Evolutionary conservation across 2,113 vertebrate species (phyloP).

Genomic region (Myxocyprinus asiaticus): DNA sequence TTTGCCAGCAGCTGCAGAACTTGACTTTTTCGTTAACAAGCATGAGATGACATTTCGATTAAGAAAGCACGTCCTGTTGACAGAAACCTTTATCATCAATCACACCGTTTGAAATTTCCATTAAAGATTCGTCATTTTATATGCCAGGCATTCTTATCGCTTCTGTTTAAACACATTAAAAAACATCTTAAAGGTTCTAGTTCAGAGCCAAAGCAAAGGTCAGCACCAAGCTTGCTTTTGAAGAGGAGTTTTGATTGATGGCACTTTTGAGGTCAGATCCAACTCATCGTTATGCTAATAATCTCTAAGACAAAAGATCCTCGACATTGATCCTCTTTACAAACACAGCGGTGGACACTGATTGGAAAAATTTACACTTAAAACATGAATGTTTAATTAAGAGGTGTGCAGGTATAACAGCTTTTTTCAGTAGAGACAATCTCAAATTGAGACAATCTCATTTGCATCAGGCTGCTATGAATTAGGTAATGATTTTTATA

Average conservation of each 20-base stretch:
- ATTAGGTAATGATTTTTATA: too few species aligned
- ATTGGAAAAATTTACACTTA: conserved; percentile 7
- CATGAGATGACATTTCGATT: conserved; percentile 46
- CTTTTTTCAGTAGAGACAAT: neutral
- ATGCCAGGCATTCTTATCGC: conserved; percentile 12
- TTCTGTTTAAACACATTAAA: conserved; percentile 24
- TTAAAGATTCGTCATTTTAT: neutral
- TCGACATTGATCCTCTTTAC: conserved; percentile 15
- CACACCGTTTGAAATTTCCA: conserved; percentile 26
- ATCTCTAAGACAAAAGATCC: conserved; percentile 21
- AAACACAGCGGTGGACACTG: neutral
- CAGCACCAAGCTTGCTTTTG: neutral
- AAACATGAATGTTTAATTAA: neutral
- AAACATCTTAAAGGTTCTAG: conserved; percentile 18
- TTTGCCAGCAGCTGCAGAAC: neutral
- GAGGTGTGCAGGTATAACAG: neutral
- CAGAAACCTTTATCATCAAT: conserved; percentile 34
- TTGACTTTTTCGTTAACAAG: conserved; percentile 10
- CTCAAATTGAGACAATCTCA: neutral
- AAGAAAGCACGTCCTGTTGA: conserved; percentile 32
- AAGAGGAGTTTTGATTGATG: conserved; percentile 37
- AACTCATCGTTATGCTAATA: conserved; percentile 35
- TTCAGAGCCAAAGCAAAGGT: conserved; percentile 19
- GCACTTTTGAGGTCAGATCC: conserved; percentile 28
- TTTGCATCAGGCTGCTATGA: neutral